Base-by-base conservation (phyloP, 2,888 invertebrate species). In the Chalcosyrphus nemorum region DNA sequence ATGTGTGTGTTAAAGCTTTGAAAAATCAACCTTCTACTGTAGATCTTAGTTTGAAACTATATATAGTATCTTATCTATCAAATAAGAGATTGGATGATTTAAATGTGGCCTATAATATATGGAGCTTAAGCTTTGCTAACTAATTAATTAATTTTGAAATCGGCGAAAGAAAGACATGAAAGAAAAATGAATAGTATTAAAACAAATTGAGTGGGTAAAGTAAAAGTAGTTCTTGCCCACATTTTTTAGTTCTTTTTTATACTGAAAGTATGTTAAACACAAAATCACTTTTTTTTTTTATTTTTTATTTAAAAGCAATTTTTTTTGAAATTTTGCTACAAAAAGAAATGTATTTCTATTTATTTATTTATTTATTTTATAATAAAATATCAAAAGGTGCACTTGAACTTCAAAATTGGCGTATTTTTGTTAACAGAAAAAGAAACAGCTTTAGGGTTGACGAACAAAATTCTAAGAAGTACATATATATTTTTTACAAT, bases 121-220 rank as follows among this genome's bases (percentile, higher is more conserved):
- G 61, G 61, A 81, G 50, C 61, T 56, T 70, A 56, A 68, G 68
- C 74, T 75, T 81, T 81, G 66, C 61, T 70, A 63, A 68, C 35
- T 45, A 50, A 77, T 56, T 57, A 45, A 72, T 45, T n/a, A n/a
- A n/a, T n/a, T n/a, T 15, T 54, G 32, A 68, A 38, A 56, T 56
- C 45, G 38, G 56, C 38, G 54, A 61, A 45, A 19, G 19, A 75
- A 65, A 63, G 45, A 74, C 56, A 65, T 29, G 32, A 52, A 35
- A 61, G 21, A 47, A 32, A 32, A 3, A 45, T n/a, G n/a, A 45
- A 43, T 32, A 68, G 41, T 56, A 29, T 29, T 66, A 38, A 27
- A 52, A 43, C 19, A 41, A 38, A 70, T 43, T 4, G 21, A n/a
- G 43, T 43, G 15, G 19, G 59, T 43, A 15, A 59, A 21, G 35